Conservation (phyloP, 2,888 invertebrate species). For the Eucriotettix oculatus region DNA sequence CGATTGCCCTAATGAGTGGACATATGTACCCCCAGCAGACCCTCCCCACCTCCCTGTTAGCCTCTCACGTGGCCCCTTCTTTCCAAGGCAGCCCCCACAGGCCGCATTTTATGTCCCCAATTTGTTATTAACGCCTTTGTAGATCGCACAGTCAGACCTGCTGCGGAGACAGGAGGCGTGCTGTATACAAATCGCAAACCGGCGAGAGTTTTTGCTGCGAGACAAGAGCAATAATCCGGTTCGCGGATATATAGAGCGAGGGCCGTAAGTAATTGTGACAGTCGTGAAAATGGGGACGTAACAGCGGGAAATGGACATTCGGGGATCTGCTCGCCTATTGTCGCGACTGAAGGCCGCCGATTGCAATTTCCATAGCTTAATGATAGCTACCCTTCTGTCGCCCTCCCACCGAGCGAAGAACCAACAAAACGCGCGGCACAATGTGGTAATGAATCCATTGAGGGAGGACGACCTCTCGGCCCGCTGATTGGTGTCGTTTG, state of each 20-base stretch:
- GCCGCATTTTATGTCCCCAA: constrained; percentile 19
- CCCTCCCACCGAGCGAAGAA: background rate
- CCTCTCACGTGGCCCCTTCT: constrained; percentile 4
- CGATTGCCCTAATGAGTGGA: too few relatives aligned
- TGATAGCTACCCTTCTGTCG: background rate
- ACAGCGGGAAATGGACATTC: constrained; percentile 6
- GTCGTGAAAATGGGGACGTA: constrained; percentile 5
- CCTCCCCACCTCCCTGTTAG: constrained; percentile 1
- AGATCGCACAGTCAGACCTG: constrained; percentile 3
- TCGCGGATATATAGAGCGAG: background rate
- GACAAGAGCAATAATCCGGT: constrained; percentile 1
- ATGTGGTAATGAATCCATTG: constrained; percentile 8
- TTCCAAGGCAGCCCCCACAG: constrained; percentile 8
- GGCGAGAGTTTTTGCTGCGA: background rate
- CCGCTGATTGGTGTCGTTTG: background rate
- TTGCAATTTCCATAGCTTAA: constrained; percentile 21
- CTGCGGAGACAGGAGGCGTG: background rate
- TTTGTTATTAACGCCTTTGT: constrained; percentile 21
- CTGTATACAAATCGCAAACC: background rate
- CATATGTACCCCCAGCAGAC: too few relatives aligned
- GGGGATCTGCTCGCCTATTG: background rate
- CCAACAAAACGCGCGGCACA: constrained; percentile 1
- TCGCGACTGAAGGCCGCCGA: constrained; percentile 10
- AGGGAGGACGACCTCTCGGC: background rate
- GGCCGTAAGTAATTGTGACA: constrained; percentile 6